These are phyloP conservation scores for Distichodus sexfasciatus DNA, from an alignment of 2,797 vertebrate species.

Conservation along the genomic window DNA sequence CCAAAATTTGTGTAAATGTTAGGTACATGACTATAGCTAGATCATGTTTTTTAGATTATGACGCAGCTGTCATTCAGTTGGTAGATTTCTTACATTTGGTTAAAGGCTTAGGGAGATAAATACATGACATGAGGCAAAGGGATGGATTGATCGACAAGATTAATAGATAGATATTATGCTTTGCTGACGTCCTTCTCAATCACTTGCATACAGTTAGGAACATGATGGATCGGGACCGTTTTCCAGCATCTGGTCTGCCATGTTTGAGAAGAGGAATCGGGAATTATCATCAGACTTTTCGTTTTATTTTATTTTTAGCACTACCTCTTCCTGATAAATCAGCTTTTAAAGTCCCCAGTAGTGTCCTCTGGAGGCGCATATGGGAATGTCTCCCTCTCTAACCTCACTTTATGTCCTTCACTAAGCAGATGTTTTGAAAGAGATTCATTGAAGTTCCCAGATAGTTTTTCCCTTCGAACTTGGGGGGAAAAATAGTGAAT, in stretches of 20 bases:
- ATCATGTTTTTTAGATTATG: no score
- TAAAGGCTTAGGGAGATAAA: neutral
- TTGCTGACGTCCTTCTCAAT: neutral
- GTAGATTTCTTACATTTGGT: neutral
- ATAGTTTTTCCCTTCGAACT: slow-evolving; percentile 47
- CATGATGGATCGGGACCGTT: neutral
- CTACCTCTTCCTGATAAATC: slow-evolving; percentile 59
- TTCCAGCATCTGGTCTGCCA: neutral
- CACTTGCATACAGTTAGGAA: neutral
- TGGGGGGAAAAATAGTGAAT: slow-evolving; percentile 46
- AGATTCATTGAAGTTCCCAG: slow-evolving; percentile 63
- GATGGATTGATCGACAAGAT: neutral
- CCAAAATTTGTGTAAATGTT: no score
- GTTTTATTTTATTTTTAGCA: slow-evolving; percentile 34
- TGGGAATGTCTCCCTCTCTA: slow-evolving; percentile 65
- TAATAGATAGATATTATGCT: no score
- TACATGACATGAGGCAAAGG: no score
- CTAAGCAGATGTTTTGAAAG: slow-evolving; percentile 75
- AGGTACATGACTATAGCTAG: no score
- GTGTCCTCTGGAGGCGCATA: slow-evolving; percentile 69
- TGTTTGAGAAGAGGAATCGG: neutral
- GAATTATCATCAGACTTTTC: slow-evolving; percentile 12
- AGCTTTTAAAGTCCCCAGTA: slow-evolving; percentile 59
- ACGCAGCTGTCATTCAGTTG: no score
- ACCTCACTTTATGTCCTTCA: slow-evolving; percentile 58